Base-by-base conservation (phyloP, 2,797 vertebrate genomes). In the Chelidonichthys spinosus region DNA sequence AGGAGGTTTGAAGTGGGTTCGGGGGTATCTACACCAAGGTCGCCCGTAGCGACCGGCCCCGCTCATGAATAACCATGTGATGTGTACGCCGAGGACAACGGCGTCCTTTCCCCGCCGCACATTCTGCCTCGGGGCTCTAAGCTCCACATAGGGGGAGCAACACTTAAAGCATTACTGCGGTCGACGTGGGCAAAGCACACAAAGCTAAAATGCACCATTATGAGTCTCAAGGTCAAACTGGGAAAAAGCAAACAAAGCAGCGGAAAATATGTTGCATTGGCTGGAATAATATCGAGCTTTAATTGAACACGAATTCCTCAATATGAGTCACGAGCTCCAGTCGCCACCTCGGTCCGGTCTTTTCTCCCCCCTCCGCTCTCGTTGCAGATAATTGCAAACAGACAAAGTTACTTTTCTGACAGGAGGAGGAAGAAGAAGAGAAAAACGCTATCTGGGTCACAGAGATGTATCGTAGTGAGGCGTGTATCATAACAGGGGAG, bases 311-410 rank as follows among this genome's bases (percentile, higher is more conserved):
- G 83, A 82, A 88, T 87, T 89, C 89, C 82, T 76, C 58, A 78
- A 65, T 50, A 83, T 89, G 91, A 92, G 73, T 92, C 90, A 89
- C 50, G 55, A 56, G 77, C 70, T 82, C 47, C 13, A 78, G 88
- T 85, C 81, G 55, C 86, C 87, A 87, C 86, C 81, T 90, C 75
- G 59, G 50, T 83, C 82, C 68, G 52, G 39, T 77, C 63, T 77
- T 73, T 70, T 43, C 69, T 81, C 76, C 46, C 74, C 53, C 68
- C 46, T 72, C 53, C 68, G 79, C 78, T 90, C 81, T 86, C 58
- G 69, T 86, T 84, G 54, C 76, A 76, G 79, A 88, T 92, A 91
- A 92, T 92, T 91, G 82, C 78, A 88, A 92, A 89, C 92, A 92
- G 92, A 76, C 86, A 89, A 86, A 80, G 74, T 84, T 56, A 74